These are phyloP conservation scores for Hipparchia sbordonii DNA, from an alignment of 2,888 invertebrate species.

Conservation along the genomic window DNA sequence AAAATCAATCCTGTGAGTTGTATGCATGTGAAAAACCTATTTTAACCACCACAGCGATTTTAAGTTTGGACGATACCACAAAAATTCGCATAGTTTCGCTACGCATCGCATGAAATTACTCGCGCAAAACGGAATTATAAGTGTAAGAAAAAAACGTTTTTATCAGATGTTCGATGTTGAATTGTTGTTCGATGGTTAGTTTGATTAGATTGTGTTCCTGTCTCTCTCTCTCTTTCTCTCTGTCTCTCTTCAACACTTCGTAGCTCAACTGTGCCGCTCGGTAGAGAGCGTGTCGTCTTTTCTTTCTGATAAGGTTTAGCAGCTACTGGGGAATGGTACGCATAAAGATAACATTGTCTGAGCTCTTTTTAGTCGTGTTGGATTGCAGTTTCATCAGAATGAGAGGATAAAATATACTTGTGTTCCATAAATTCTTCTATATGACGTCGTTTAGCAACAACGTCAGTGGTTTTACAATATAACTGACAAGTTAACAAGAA, in stretches of 20 bases:
- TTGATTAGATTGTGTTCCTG: conserved; percentile 53
- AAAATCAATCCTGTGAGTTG: too few species aligned
- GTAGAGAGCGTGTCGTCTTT: conserved; percentile 37
- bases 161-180: conserved; percentile 67
- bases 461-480: too few species aligned
- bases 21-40: too few species aligned
- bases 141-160: conserved; percentile 53
- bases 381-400: too few species aligned
- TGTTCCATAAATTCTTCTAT: too few species aligned
- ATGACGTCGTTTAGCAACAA: too few species aligned
- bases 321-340: background rate
- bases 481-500: too few species aligned
- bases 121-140: conserved; percentile 47
- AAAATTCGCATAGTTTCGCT: background rate
- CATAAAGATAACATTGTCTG: background rate
- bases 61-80: background rate
- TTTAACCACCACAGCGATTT: too few species aligned
- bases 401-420: too few species aligned
- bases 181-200: conserved; percentile 59
- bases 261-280: conserved; percentile 38
- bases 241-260: conserved; percentile 35
- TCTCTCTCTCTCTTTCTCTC: conserved; percentile 37
- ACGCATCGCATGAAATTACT: background rate
- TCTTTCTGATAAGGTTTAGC: conserved; percentile 17
- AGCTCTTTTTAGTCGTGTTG: too few species aligned